Base-by-base conservation (phyloP, 2,888 invertebrate genomes). In the Acleris laterana region DNA sequence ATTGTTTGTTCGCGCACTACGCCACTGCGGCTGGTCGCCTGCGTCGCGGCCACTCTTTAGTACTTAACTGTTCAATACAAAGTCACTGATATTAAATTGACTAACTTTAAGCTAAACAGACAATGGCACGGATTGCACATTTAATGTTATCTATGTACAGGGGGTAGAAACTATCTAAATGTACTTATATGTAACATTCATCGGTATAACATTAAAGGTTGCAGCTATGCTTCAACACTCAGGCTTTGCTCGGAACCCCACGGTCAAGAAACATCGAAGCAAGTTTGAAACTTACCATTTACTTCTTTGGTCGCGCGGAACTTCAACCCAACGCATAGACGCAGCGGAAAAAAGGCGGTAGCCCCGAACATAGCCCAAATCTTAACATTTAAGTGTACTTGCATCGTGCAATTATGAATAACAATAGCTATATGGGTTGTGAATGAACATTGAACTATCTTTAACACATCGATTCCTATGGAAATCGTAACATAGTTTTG, bases 101-200 rank as follows among this genome's bases (percentile, higher is more conserved):
- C 91, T 91, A 90, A 85, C 71, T 84, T 86, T 88, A 90, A 88
- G 85, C 90, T 91, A 91, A 85, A 90, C 81, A 87, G 88, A 92
- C 89, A 90, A 93, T 93, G 93, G 93, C 93, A 93, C 93, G 93
- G 93, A 93, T 91, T 90, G 90, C 89, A 90, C 92, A 92, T 88
- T 83, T 77, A 90, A 84, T 79, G 81, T 84, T 78, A 78, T 82
- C 78, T 93, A 92, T 93, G 76, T 92, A 93, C 93, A 93, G 68
- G 80, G 88, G 83, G 82, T 85, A 82, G 85, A 81, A 76, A 85
- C 85, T 87, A 90, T 80, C 81, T 70, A 77, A 69, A 73, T 77
- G 76, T 70, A 81, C 75, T 77, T 66, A 66, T 38, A 75, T 83
- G 82, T 82, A 84, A 85, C 85, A 83, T 88, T 84, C 85, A 85